Conservation (phyloP, 2,797 vertebrate species). For the Micropoecilia bifurca region DNA sequence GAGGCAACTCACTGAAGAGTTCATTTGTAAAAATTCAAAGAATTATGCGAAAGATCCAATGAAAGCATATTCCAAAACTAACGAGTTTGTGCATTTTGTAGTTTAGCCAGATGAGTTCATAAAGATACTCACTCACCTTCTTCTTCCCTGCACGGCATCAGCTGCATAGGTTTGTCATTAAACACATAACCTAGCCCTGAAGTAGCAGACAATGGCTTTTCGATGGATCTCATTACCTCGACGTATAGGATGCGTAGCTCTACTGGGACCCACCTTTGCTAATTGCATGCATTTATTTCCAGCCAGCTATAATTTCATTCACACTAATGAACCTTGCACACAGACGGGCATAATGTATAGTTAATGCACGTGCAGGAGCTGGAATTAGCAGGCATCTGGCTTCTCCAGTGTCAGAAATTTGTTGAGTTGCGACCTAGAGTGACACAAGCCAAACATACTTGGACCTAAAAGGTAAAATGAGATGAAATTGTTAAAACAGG, state of each 20-base stretch:
- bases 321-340: constrained; percentile 76
- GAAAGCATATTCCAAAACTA: constrained; percentile 27
- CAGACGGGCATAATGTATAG: constrained; percentile 76
- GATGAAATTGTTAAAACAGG: constrained; percentile 16
- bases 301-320: constrained; percentile 77
- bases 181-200: constrained; percentile 56
- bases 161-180: constrained; percentile 71
- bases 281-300: constrained; percentile 76
- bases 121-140: neutral
- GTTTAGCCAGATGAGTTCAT: neutral
- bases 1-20: constrained; percentile 19
- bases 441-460: constrained; percentile 27
- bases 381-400: constrained; percentile 56
- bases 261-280: constrained; percentile 70
- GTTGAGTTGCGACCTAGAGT: constrained; percentile 42
- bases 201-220: constrained; percentile 75
- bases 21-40: constrained; percentile 42
- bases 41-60: constrained; percentile 15
- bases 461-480: constrained; percentile 13
- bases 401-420: constrained; percentile 63
- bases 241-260: constrained; percentile 67
- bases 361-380: constrained; percentile 74
- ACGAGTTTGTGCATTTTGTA: constrained; percentile 24
- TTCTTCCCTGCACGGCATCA: constrained; percentile 31
- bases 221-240: constrained; percentile 76